Evolutionary conservation across 2,888 invertebrate genomes (phyloP).

Genomic region (Monopis laevigella): DNA sequence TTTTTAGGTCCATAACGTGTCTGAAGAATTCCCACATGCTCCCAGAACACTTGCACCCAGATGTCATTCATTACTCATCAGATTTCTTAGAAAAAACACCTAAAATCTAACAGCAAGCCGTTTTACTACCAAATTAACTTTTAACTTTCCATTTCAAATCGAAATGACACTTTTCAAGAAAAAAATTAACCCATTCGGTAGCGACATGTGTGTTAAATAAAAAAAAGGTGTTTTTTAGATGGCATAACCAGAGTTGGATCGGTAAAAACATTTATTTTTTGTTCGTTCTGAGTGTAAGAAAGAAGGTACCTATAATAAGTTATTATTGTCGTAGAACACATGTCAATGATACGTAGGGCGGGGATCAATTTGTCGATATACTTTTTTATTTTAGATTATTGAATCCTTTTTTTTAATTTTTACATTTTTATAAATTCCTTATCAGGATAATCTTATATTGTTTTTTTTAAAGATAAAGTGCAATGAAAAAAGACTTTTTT

Average conservation of each 20-base stretch:
- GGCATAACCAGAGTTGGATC: conserved; percentile 65
- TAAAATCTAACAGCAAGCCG: conserved; percentile 24
- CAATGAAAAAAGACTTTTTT: no score
- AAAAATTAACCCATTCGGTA: conserved; percentile 54
- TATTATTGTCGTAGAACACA: conserved; percentile 62
- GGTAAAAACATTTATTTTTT: conserved; percentile 46
- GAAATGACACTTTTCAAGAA: conserved; percentile 49
- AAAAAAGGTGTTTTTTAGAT: conserved; percentile 35
- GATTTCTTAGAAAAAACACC: conserved; percentile 17
- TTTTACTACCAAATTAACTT: conserved; percentile 50
- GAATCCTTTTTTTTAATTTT: no score
- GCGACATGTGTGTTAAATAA: conserved; percentile 33
- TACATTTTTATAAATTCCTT: no score
- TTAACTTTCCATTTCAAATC: conserved; percentile 57
- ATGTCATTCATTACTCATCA: conserved; percentile 46
- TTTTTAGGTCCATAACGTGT: no score
- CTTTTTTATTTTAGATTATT: no score
- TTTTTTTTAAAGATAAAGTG: no score
- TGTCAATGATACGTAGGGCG: no score
- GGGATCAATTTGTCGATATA: conserved; percentile 8
- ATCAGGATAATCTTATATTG: no score
- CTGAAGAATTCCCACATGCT: no score
- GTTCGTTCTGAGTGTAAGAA: conserved; percentile 30
- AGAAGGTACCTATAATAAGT: conserved; percentile 33
- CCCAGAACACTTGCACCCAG: conserved; percentile 5